Conservation (phyloP, 1,140 invertebrate species). For the Drosophila ambigua region DNA sequence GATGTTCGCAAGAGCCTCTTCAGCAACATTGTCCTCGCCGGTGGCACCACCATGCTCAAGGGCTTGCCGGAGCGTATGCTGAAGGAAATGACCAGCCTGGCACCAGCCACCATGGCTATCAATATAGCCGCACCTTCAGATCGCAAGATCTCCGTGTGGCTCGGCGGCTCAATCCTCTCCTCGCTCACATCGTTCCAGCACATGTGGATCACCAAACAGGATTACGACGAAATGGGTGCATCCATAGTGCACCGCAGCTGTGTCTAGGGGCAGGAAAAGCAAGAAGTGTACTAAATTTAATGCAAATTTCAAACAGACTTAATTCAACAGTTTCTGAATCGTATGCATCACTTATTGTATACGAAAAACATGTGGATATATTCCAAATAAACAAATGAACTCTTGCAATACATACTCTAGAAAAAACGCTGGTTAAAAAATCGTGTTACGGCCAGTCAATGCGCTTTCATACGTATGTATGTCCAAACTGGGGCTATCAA, state of each 20-base stretch:
- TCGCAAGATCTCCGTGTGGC: constrained; percentile 95
- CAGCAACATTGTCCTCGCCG: constrained; percentile 94
- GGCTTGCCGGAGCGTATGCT: constrained; percentile 93
- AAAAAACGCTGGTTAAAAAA: no score
- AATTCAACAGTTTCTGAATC: no score
- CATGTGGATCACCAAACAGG: constrained; percentile 97
- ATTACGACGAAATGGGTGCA: constrained; percentile 96
- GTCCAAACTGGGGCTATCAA: no score
- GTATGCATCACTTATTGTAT: no score
- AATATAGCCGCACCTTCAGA: constrained; percentile 96
- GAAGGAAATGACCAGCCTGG: constrained; percentile 93
- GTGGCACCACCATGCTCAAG: constrained; percentile 90
- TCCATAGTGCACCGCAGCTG: constrained; percentile 97
- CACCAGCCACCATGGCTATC: constrained; percentile 95
- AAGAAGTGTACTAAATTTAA: no score
- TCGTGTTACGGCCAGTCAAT: no score
- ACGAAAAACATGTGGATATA: no score
- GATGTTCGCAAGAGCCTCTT: constrained; percentile 95
- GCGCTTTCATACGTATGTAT: no score
- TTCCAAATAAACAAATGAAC: no score
- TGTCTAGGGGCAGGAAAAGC: constrained; percentile 88
- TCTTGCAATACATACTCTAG: no score
- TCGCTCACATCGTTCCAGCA: constrained; percentile 95
- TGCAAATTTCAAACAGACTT: no score
- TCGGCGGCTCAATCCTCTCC: constrained; percentile 93